Base-by-base conservation (phyloP, 2,113 vertebrate species). In the Hyaena hyaena region DNA sequence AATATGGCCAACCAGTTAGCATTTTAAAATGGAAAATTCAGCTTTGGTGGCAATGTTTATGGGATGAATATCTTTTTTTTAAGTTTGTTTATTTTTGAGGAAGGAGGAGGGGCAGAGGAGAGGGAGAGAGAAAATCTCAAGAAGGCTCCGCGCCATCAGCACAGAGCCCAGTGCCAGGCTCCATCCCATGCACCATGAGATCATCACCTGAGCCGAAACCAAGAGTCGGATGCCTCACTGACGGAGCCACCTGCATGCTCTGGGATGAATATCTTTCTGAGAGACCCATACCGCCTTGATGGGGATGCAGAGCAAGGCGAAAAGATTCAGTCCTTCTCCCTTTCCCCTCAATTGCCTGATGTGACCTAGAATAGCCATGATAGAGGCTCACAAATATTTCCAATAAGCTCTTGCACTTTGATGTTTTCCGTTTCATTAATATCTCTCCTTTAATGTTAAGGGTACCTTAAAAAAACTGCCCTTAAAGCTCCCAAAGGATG, bases 11-110 rank as follows among this genome's bases (percentile, higher is more conserved):
- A 15, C 45, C 33, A 7, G 53, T 80, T 90, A 45, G 16, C 61
- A 89, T 85, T 85, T 82, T 95, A 31, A 95, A 89, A 39, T 45
- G 88, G 74, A 66, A 90, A 80, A 76, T 88, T 88, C 69, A 31
- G 23, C 66, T 65, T 88, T 68, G 68, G 80, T 35, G 15, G 80
- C 50, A 11, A 10, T 16, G 48, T 96, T 82, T 50, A 50, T 55
- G 11, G 14, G 43, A 48, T 77, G 74, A 31, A 35, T 88, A 68
- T 68, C 23, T 80, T 84, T 80, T 23, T 61, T 61, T 61, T 17
- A 24, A 61, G 58, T 61, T 61, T 61, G 8, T 9, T 61, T 61
- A 23, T 61, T 58, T 58, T 58, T 8, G 58, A 61, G 58, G 23
- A 2, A 19, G 23, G 58, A 21, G 58, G 58, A 58, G 55, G 55